phyloP scores from a whole-genome alignment of 2,888 invertebrate genomes.

The Euclidia mi region DNA sequence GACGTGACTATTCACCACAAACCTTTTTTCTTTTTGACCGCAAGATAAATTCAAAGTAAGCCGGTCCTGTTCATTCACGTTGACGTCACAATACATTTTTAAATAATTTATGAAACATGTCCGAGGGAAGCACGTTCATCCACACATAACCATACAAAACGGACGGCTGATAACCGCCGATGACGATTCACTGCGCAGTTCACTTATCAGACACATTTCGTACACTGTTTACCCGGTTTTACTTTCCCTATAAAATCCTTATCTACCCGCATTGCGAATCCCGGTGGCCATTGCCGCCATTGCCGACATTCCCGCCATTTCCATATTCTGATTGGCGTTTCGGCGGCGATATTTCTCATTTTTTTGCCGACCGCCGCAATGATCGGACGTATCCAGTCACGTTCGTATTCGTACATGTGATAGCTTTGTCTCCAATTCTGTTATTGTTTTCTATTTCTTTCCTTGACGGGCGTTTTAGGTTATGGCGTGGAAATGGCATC shows the following conservation, averaged over 20 bases:
- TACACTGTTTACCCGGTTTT: constrained; percentile 69
- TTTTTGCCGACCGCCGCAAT: constrained; percentile 56
- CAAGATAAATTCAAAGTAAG: too few species aligned
- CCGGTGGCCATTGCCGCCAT: too few species aligned
- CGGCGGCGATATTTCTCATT: constrained; percentile 57
- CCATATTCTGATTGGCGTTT: constrained; percentile 83
- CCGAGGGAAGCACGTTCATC: constrained; percentile 34
- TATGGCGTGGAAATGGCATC: constrained; percentile 12
- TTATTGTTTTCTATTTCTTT: constrained; percentile 44
- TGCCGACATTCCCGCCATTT: too few species aligned
- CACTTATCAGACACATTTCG: constrained; percentile 72
- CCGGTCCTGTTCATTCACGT: not conserved
- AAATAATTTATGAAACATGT: constrained; percentile 41
- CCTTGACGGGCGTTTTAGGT: constrained; percentile 23
- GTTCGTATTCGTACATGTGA: constrained; percentile 57
- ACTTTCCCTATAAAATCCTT: constrained; percentile 82
- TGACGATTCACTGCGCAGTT: constrained; percentile 54
- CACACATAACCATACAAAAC: constrained; percentile 32
- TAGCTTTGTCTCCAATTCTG: constrained; percentile 44
- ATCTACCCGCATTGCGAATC: constrained; percentile 85
- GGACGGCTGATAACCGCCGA: constrained; percentile 32
- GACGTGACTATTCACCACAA: too few species aligned
- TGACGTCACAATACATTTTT: constrained; percentile 32
- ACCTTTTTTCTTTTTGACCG: not conserved
- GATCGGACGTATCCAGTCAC: constrained; percentile 65